These are phyloP conservation scores for Cataglyphis rosenhaueri DNA, from an alignment of 2,888 invertebrate species.

Conservation along the genomic window DNA sequence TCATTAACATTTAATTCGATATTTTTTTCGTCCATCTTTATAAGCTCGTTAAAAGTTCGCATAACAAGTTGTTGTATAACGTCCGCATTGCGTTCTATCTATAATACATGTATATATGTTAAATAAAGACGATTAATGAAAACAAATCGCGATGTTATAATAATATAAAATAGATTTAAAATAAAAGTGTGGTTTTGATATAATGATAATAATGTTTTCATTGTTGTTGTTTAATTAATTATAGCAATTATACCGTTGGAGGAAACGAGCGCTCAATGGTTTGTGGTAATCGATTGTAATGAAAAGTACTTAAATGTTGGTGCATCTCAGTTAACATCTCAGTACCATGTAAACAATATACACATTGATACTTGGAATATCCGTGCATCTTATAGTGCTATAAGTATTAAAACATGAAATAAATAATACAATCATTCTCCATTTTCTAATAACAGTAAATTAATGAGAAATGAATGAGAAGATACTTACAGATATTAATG, in stretches of 20 bases:
- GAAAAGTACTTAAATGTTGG: slow-evolving; percentile 86
- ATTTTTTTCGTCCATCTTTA: not conserved
- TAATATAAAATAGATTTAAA: not conserved
- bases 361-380: slow-evolving; percentile 86
- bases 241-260: slow-evolving; percentile 69
- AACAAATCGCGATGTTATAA: not conserved
- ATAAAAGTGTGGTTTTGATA: not conserved
- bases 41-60: slow-evolving; percentile 74
- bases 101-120: not conserved
- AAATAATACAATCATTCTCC: not conserved
- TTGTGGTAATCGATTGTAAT: slow-evolving; percentile 83
- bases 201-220: not conserved
- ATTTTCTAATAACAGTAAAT: not conserved
- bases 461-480: not conserved
- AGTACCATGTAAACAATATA: slow-evolving; percentile 86
- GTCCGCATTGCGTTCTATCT: slow-evolving; percentile 69
- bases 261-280: slow-evolving; percentile 81
- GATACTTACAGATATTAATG: slow-evolving; percentile 75
- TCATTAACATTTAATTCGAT: not conserved
- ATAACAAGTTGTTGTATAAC: slow-evolving; percentile 80
- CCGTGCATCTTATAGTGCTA: slow-evolving; percentile 85
- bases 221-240: not conserved
- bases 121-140: not conserved
- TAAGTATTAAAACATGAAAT: slow-evolving; percentile 54
- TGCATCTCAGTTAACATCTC: slow-evolving; percentile 84